Conservation (phyloP, 2,888 invertebrate species). For the Cloeon dipterum region DNA sequence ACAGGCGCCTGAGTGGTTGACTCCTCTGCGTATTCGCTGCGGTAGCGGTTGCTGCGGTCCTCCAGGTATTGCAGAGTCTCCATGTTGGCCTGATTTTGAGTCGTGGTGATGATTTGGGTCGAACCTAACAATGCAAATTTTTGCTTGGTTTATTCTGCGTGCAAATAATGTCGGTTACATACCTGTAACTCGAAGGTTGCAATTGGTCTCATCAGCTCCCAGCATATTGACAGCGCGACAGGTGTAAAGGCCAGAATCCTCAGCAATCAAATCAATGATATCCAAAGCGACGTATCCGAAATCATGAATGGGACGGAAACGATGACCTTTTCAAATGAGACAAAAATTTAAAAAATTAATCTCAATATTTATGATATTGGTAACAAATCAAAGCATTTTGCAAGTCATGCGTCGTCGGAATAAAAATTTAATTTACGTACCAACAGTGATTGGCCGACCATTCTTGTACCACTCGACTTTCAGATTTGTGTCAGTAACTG, state of each 20-base stretch:
- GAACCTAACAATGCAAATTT: slow-evolving; percentile 19
- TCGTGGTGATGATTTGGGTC: slow-evolving; percentile 58
- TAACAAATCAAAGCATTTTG: neutral
- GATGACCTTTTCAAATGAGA: slow-evolving; percentile 33
- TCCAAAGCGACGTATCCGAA: slow-evolving; percentile 97
- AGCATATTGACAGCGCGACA: slow-evolving; percentile 77
- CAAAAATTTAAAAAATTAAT: neutral
- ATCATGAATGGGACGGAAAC: slow-evolving; percentile 91
- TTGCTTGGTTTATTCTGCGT: neutral
- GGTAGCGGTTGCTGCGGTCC: slow-evolving; percentile 54
- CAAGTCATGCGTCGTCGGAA: too few relatives aligned
- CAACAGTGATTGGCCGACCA: slow-evolving; percentile 78
- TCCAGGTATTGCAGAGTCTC: slow-evolving; percentile 79
- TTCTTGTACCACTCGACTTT: slow-evolving; percentile 96
- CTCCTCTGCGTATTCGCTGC: slow-evolving; percentile 55
- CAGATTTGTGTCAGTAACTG: slow-evolving; percentile 87
- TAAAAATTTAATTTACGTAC: slow-evolving; percentile 15
- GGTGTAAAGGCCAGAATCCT: slow-evolving; percentile 86
- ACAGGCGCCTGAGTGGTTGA: slow-evolving; percentile 75
- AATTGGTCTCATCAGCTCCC: slow-evolving; percentile 69
- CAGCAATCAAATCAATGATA: slow-evolving; percentile 85
- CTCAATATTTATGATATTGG: neutral
- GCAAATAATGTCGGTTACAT: slow-evolving; percentile 12
- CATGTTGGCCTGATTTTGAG: slow-evolving; percentile 69
- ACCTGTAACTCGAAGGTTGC: slow-evolving; percentile 45